These are phyloP conservation scores for Tricholaema leucomelas DNA, from an alignment of 2,113 vertebrate genomes.

Conservation along the genomic window DNA sequence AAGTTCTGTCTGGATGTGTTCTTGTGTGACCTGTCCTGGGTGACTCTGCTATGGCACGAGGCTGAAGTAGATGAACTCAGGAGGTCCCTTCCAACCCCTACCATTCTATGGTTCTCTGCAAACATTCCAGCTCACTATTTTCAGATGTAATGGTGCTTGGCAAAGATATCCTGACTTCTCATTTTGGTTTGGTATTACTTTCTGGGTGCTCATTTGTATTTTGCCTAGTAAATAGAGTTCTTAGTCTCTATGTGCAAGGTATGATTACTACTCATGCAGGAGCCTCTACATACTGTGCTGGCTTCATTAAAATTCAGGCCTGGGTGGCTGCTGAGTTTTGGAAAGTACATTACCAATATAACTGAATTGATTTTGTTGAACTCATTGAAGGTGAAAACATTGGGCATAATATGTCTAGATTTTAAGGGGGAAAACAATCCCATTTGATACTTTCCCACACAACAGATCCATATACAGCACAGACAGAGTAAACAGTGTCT, in stretches of 20 bases:
- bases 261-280: background rate
- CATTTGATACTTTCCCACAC: background rate
- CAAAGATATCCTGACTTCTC: background rate
- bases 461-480: conserved; percentile 27
- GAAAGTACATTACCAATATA: conserved; percentile 52
- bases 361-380: conserved; percentile 49
- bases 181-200: background rate
- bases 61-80: too few relatives aligned
- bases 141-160: background rate
- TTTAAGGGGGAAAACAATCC: background rate
- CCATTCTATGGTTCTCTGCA: too few relatives aligned
- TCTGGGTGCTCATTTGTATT: background rate
- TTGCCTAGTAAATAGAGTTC: conserved; percentile 37
- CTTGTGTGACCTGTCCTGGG: too few relatives aligned
- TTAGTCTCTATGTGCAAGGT: conserved; percentile 24
- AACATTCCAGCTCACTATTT: background rate
- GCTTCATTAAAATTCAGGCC: conserved; percentile 53
- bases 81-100: too few relatives aligned
- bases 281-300: background rate
- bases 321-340: conserved; percentile 23
- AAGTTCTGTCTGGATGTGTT: too few relatives aligned
- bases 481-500: conserved; percentile 6
- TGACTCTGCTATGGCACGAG: too few relatives aligned
- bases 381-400: conserved; percentile 34
- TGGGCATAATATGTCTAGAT: conserved; percentile 51